A percentile compares a stretch with the other conserved stretches of the same genome.
phyloP scores from a whole-genome alignment of 2,888 invertebrate species.

The Coenonympha glycerion region DNA sequence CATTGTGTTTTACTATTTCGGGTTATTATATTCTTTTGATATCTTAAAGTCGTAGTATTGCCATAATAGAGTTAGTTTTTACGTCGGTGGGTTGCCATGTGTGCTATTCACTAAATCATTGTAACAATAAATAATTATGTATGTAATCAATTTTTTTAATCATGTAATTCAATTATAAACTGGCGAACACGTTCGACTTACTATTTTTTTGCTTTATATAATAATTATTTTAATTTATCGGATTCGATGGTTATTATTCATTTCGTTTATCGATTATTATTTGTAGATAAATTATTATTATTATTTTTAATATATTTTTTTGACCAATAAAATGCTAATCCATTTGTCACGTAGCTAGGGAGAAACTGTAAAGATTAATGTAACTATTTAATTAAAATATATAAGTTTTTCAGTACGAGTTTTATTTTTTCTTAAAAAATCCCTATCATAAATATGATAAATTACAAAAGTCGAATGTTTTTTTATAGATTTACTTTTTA shows the following conservation, averaged over 20 bases:
- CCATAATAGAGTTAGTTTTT: not conserved
- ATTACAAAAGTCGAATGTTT: too few relatives aligned
- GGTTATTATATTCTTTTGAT: not conserved
- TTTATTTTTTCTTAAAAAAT: constrained; percentile 1
- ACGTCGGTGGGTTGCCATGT: constrained; percentile 6
- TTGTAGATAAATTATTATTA: constrained; percentile 65
- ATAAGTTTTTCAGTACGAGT: constrained; percentile 66
- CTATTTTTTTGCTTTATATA: constrained; percentile 44
- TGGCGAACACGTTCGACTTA: constrained; percentile 43
- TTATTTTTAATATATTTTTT: constrained; percentile 66
- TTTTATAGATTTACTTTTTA: too few relatives aligned
- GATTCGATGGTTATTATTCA: constrained; percentile 58
- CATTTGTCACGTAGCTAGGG: constrained; percentile 68
- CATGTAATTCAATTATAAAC: constrained; percentile 17
- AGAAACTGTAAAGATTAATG: constrained; percentile 73
- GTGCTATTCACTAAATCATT: constrained; percentile 6
- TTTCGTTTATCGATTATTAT: constrained; percentile 58
- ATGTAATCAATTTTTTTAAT: constrained; percentile 25
- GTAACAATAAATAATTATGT: constrained; percentile 5
- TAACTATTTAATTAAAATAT: constrained; percentile 76
- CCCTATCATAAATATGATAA: too few relatives aligned
- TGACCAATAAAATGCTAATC: constrained; percentile 69
- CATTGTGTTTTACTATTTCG: not conserved
- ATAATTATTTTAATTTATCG: constrained; percentile 45
- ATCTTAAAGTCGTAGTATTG: not conserved